A percentile compares a stretch with the other conserved stretches of the same genome.
Evolutionary conservation across 2,113 vertebrate species (phyloP).

Genomic region (Cyphomyrus discorhynchus): DNA sequence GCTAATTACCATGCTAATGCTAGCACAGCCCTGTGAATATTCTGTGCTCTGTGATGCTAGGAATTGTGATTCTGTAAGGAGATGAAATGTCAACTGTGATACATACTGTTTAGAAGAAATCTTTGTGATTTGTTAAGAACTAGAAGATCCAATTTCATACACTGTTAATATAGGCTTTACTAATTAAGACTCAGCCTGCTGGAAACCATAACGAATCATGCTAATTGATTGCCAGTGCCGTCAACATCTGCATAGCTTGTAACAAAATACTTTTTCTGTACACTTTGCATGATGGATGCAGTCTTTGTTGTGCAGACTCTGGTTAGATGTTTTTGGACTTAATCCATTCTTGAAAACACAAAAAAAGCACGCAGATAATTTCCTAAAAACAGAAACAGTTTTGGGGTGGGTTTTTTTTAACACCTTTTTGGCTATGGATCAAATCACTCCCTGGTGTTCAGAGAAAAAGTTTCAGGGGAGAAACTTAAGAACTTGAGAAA

Average conservation of each 20-base stretch:
- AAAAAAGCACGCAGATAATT: slow-evolving; percentile 4
- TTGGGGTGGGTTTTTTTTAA: slow-evolving; percentile 27
- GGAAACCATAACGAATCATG: background rate
- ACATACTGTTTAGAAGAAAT: background rate
- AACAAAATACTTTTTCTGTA: background rate
- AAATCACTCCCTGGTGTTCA: slow-evolving; percentile 25
- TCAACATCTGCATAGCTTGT: background rate
- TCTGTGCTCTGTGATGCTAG: background rate
- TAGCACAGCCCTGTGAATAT: background rate
- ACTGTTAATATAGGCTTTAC: background rate
- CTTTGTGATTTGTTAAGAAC: background rate
- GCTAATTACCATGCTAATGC: background rate
- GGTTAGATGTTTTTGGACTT: background rate
- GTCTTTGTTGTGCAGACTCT: background rate
- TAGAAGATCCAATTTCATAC: background rate
- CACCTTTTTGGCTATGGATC: slow-evolving; percentile 17
- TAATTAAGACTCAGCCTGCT: background rate
- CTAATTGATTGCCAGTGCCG: background rate
- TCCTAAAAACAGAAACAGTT: slow-evolving; percentile 20
- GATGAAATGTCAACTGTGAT: background rate
- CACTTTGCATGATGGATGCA: background rate
- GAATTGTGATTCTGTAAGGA: background rate
- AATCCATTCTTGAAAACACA: background rate
- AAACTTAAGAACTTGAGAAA: background rate
- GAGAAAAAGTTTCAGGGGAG: slow-evolving; percentile 11